phyloP scores from a whole-genome alignment of 2,888 invertebrate species.

The Hydroisotoma schaefferi region DNA sequence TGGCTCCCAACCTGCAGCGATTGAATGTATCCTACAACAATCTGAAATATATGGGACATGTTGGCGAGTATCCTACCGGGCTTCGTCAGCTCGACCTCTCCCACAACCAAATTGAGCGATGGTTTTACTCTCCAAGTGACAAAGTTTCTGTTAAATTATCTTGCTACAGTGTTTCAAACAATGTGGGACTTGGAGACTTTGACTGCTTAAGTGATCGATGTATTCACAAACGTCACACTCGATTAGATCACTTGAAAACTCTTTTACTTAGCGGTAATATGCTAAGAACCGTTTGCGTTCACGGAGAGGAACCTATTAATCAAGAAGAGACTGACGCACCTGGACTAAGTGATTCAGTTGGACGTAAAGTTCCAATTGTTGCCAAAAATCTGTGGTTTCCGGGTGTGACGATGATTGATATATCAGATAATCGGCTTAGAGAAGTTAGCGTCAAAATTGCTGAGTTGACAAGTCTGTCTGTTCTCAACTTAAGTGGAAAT shows the following conservation, averaged over 20 bases:
- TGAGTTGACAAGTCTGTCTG: constrained; percentile 82
- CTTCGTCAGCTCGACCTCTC: constrained; percentile 89
- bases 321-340: constrained; percentile 21
- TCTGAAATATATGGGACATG: constrained; percentile 66
- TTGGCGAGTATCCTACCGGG: constrained; percentile 83
- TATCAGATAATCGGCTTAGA: constrained; percentile 78
- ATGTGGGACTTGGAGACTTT: constrained; percentile 56
- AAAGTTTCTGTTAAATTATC: constrained; percentile 31
- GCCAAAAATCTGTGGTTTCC: constrained; percentile 76
- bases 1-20: constrained; percentile 78
- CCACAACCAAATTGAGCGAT: constrained; percentile 83
- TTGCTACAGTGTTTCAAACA: constrained; percentile 63
- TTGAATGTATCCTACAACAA: constrained; percentile 90
- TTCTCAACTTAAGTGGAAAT: constrained; percentile 87
- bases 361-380: constrained; percentile 50
- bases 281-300: constrained; percentile 63
- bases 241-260: constrained; percentile 76
- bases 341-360: constrained; percentile 2
- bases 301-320: constrained; percentile 62
- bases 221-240: constrained; percentile 74
- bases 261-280: constrained; percentile 82
- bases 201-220: constrained; percentile 54
- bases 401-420: constrained; percentile 88
- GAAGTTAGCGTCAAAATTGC: constrained; percentile 79
- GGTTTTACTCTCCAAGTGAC: constrained; percentile 55